Evolutionary conservation across 2,113 vertebrate species (phyloP).

Genomic region (Mellivora capensis): DNA sequence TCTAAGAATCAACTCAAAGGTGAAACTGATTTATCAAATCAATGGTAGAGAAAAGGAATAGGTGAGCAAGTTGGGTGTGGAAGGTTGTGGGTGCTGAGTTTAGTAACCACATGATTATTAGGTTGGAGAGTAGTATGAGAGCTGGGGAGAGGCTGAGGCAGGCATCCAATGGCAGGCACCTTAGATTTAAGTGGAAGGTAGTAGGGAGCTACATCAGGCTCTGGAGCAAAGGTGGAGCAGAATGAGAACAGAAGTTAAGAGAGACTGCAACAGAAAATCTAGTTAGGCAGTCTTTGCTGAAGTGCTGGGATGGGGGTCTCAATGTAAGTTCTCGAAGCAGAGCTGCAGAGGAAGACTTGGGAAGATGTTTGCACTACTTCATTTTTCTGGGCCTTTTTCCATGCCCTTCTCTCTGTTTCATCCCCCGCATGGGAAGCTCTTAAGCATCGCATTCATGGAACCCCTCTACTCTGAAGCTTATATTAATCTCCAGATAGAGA

Average conservation of each 20-base stretch:
- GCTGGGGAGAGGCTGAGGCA: neutral
- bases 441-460: neutral
- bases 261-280: neutral
- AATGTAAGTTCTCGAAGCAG: neutral
- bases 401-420: neutral
- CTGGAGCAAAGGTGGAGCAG: neutral
- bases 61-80: neutral
- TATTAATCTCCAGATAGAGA: neutral
- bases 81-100: neutral
- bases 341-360: neutral
- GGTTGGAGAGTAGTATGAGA: neutral
- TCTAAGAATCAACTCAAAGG: neutral
- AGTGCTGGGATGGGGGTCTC: neutral
- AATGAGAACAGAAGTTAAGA: neutral
- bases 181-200: neutral
- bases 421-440: neutral
- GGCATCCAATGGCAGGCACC: neutral
- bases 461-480: neutral
- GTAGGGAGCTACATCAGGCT: neutral
- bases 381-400: neutral
- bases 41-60: neutral
- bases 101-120: neutral
- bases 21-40: neutral
- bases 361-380: neutral
- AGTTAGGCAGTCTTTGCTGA: neutral